phyloP scores from a whole-genome alignment of 2,888 invertebrate species.

The Diachrysia chrysitis region DNA sequence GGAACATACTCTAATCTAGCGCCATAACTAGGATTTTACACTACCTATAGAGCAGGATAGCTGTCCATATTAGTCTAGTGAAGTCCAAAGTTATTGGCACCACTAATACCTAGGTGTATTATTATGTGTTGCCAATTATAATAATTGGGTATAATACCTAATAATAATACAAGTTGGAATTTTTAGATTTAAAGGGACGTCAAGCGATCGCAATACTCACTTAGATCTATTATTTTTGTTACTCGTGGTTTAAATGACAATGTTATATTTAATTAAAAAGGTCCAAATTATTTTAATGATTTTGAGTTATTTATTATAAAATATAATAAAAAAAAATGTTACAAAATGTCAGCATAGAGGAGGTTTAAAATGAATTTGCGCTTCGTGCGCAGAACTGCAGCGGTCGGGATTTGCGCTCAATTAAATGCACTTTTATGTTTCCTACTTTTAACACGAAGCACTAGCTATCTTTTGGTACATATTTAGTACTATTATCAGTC shows the following conservation, averaged over 20 bases:
- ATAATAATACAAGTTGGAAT: no score
- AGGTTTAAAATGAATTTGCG: conserved; percentile 15
- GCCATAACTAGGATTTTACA: no score
- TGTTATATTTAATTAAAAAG: not conserved
- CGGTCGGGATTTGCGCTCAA: conserved; percentile 35
- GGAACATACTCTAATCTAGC: no score
- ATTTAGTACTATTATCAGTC: conserved; percentile 29
- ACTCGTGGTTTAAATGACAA: not conserved
- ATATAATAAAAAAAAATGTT: not conserved
- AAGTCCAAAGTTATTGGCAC: no score
- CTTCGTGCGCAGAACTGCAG: conserved; percentile 27
- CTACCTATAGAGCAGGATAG: no score
- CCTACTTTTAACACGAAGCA: conserved; percentile 11
- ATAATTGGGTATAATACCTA: no score
- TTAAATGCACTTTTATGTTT: conserved; percentile 48
- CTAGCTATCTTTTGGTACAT: conserved; percentile 17
- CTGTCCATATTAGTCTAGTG: no score
- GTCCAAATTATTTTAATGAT: not conserved
- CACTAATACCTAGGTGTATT: no score
- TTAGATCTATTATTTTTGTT: not conserved
- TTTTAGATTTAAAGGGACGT: no score
- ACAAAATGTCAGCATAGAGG: not conserved
- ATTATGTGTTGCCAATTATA: no score
- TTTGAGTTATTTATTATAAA: not conserved
- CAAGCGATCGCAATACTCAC: no score